Evolutionary conservation across 2,797 vertebrate species (phyloP).

Genomic region (Xiphophorus birchmanni): DNA sequence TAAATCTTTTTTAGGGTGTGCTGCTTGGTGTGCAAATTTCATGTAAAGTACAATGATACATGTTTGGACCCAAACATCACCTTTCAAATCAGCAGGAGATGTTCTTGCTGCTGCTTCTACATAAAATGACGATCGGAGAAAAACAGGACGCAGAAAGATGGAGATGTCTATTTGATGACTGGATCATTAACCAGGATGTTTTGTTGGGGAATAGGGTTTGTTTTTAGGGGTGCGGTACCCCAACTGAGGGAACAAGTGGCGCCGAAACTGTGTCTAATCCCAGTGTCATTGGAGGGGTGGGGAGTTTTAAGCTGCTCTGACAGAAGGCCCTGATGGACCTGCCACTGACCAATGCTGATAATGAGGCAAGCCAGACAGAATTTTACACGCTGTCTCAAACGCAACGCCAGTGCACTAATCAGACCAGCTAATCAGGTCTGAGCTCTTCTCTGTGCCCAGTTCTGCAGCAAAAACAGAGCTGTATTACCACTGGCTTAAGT

Average conservation of each 20-base stretch:
- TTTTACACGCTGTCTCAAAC: conserved; percentile 65
- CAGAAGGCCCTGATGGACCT: conserved; percentile 69
- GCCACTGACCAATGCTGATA: conserved; percentile 70
- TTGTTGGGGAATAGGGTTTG: background rate
- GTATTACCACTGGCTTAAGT: conserved; percentile 40
- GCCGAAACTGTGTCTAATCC: conserved; percentile 71
- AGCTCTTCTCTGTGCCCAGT: conserved; percentile 57
- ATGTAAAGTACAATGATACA: background rate
- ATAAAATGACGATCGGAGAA: conserved; percentile 45
- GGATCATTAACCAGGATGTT: conserved; percentile 32
- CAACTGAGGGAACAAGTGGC: conserved; percentile 67
- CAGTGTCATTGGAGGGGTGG: conserved; percentile 24
- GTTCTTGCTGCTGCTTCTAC: conserved; percentile 51
- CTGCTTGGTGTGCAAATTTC: background rate
- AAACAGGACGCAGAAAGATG: conserved; percentile 53
- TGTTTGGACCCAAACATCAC: conserved; percentile 57
- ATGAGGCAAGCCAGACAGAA: conserved; percentile 74
- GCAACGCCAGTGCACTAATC: conserved; percentile 62
- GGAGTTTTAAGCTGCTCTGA: conserved; percentile 67
- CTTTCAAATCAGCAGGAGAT: conserved; percentile 34
- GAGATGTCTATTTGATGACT: conserved; percentile 50
- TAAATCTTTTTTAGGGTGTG: background rate
- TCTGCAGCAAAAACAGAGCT: conserved; percentile 38
- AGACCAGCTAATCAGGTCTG: conserved; percentile 77
- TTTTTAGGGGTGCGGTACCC: conserved; percentile 47